A percentile compares a stretch with the other conserved stretches of the same genome.
Conservation (phyloP, 2,797 vertebrate genomes). For the Enoplosus armatus region DNA sequence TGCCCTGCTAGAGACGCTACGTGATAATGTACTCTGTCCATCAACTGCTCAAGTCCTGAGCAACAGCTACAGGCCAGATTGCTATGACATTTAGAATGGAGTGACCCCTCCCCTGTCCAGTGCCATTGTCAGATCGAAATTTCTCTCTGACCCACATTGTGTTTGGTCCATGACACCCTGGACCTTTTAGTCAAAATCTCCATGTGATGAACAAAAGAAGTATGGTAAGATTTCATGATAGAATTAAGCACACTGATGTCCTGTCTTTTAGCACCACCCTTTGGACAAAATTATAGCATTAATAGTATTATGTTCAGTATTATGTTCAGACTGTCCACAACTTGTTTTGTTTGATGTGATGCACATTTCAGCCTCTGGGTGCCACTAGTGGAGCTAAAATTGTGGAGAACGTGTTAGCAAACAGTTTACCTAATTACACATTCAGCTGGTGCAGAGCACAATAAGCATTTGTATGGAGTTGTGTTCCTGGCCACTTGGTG, state of each 20-base stretch:
- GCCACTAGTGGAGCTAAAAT: neutral
- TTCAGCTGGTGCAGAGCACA: neutral
- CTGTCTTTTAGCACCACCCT: neutral
- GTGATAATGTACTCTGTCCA: neutral
- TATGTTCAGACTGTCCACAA: neutral
- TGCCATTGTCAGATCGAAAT: neutral
- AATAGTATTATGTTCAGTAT: neutral
- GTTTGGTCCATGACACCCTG: neutral
- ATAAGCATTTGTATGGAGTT: neutral
- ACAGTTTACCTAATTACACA: neutral
- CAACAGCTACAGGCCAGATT: neutral
- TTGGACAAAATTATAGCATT: neutral
- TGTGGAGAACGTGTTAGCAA: neutral
- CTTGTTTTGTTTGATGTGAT: neutral
- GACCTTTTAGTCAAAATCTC: neutral
- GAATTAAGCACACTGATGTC: neutral
- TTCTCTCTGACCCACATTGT: neutral
- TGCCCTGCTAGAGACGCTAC: neutral
- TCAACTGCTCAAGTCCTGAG: neutral
- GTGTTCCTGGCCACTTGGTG: neutral
- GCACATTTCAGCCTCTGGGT: constrained; percentile 16
- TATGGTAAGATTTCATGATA: neutral
- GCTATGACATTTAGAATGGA: too few relatives aligned
- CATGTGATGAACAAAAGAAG: neutral
- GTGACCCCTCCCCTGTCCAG: too few relatives aligned